Percentiles rank a stretch among this genome's conserved stretches.
These are phyloP conservation scores for Schizopygopsis malacanthus DNA, from an alignment of 2,797 vertebrate genomes.

Conservation along the genomic window DNA sequence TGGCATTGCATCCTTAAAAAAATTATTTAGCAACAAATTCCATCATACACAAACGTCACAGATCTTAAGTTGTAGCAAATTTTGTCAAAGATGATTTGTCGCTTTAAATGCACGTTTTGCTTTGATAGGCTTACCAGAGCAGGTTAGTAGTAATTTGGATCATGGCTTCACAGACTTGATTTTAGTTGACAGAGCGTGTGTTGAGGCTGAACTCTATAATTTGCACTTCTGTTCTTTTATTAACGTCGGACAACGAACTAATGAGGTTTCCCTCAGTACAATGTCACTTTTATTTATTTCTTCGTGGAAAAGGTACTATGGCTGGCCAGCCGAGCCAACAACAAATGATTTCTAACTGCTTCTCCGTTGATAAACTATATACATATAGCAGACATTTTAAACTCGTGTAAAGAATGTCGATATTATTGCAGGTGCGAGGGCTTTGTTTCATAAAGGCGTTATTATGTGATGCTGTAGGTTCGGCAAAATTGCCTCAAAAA, in stretches of 20 bases:
- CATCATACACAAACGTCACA: background rate
- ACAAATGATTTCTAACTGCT: slow-evolving; percentile 15
- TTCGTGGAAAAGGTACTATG: slow-evolving; percentile 73
- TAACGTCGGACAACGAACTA: slow-evolving; percentile 89
- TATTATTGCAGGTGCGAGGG: background rate
- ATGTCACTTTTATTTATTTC: slow-evolving; percentile 92
- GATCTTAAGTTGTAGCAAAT: background rate
- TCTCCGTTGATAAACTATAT: slow-evolving; percentile 22
- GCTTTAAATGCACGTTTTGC: slow-evolving; percentile 34
- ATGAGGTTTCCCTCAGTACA: slow-evolving; percentile 88
- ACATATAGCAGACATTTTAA: background rate
- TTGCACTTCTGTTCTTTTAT: slow-evolving; percentile 90
- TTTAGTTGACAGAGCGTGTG: slow-evolving; percentile 90
- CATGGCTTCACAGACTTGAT: slow-evolving; percentile 80
- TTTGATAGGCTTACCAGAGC: slow-evolving; percentile 53
- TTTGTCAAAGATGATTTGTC: slow-evolving; percentile 15
- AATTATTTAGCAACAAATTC: background rate
- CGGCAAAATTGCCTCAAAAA: slow-evolving; percentile 1
- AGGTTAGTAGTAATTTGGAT: slow-evolving; percentile 82
- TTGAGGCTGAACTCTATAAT: slow-evolving; percentile 86
- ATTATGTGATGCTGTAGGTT: background rate
- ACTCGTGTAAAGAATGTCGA: background rate
- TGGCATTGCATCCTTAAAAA: background rate
- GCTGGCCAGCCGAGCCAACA: slow-evolving; percentile 18
- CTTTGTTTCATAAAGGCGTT: background rate